Evolutionary conservation across 2,888 invertebrate species (phyloP).

Genomic region (Drosophila planitibia): DNA sequence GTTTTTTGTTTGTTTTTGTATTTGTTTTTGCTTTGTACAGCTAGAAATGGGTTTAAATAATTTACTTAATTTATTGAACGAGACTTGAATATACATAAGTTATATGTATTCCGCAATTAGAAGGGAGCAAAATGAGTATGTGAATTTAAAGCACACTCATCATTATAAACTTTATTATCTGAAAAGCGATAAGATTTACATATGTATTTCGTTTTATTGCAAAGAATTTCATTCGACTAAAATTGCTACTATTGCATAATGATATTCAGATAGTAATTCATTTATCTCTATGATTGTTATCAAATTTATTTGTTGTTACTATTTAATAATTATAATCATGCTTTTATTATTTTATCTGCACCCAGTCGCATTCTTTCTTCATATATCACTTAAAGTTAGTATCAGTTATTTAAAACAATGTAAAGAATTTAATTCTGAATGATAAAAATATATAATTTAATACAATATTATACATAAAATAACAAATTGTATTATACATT

Average conservation of each 20-base stretch:
- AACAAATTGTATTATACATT: background rate
- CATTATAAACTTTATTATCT: background rate
- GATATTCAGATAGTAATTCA: background rate
- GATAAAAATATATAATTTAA: background rate
- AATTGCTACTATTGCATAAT: background rate
- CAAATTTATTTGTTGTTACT: background rate
- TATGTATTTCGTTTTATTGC: background rate
- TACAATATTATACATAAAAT: background rate
- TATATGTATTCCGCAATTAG: background rate
- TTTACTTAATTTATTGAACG: background rate
- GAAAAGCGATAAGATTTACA: background rate
- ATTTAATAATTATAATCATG: background rate
- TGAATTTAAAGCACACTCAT: conserved; percentile 4
- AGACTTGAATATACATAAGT: conserved; percentile 1
- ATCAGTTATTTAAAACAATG: background rate
- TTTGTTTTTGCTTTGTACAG: background rate
- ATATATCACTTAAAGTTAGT: background rate
- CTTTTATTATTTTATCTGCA: background rate
- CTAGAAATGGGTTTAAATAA: background rate
- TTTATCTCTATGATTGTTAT: background rate
- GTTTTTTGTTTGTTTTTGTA: background rate
- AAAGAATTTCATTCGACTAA: background rate
- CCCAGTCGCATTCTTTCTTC: background rate
- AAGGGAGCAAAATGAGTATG: background rate
- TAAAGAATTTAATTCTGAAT: background rate